Base-by-base conservation (phyloP, 2,888 invertebrate species). In the Tuta absoluta region DNA sequence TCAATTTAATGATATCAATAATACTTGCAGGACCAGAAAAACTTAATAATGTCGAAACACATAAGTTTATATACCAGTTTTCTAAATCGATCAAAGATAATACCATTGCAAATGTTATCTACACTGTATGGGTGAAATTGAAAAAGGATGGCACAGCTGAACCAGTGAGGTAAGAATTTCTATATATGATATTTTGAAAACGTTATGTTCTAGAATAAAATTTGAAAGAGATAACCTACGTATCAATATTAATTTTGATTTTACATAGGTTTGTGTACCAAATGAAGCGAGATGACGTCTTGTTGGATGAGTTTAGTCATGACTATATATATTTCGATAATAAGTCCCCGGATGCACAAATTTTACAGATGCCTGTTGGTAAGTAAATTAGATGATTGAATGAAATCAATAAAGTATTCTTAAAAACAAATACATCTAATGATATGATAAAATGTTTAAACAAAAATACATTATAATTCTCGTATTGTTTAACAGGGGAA, bases 321-420 rank as follows among this genome's bases (percentile, higher is more conserved):
- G 56, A 56, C 14, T 56, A 56, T n/a, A 33, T 33, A 12, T 56
- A 56, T 11, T 56, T 17, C n/a, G 56, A 56, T n/a, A 33, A 56
- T 33, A 56, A 33, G 17, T 7, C n/a, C 17, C 56, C 56, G 8
- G 33, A 33, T 7, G 17, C 24, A 17, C 56, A 56, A 56, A 56
- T 33, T 14, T 33, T 56, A 33, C 10, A 17, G 33, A 33, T 56
- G 33, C 56, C 56, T 33, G 4, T 56, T 8, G 24, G 56, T 56
- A 56, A 33, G 56, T 53, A 11, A n/a, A n/a, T 2, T 5, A 48
- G n/a, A 45, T 45, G 12, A 45, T 45, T 4, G 45, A 3, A 12
- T 7, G 33, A 4, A 33, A 8, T 33, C 3, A 33, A 33, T 8
- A 33, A 7, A 33, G 4, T 33, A 7, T 33, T 33, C 8, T 33